Conservation (phyloP, 1,140 invertebrate genomes). For the Charaxes varanes region DNA sequence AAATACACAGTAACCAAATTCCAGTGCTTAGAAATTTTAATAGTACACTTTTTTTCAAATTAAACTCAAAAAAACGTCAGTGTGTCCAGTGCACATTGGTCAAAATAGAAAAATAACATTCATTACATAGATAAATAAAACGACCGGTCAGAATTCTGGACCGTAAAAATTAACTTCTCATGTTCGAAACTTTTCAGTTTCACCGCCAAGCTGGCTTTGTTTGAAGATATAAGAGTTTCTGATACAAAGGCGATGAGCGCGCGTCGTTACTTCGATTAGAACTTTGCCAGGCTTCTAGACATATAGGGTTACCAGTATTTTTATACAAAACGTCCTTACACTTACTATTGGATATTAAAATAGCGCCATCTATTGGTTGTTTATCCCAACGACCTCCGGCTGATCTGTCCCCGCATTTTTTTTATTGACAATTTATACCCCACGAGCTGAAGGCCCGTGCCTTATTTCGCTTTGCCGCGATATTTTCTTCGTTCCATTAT, state of each 20-base stretch:
- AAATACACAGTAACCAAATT: too few species aligned
- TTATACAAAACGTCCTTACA: too few species aligned
- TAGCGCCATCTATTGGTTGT: too few species aligned
- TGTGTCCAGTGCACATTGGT: not conserved
- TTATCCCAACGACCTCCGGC: too few species aligned
- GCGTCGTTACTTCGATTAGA: conserved; percentile 50
- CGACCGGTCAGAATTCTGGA: conserved; percentile 12
- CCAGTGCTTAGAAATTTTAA: not conserved
- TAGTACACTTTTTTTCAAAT: too few species aligned
- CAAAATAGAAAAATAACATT: not conserved
- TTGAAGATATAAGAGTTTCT: conserved; percentile 20
- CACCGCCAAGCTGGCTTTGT: conserved; percentile 12
- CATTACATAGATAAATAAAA: conserved; percentile 7
- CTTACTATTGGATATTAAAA: too few species aligned
- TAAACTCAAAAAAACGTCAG: conserved; percentile 3
- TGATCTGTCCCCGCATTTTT: too few species aligned
- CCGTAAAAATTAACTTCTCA: conserved; percentile 25
- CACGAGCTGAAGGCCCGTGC: too few species aligned
- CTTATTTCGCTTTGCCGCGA: too few species aligned
- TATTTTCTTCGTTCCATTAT: too few species aligned
- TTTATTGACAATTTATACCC: too few species aligned
- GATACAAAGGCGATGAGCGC: conserved; percentile 18
- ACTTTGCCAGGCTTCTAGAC: conserved; percentile 34
- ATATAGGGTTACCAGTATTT: too few species aligned
- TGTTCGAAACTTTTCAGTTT: conserved; percentile 13